Conservation (phyloP, 2,113 vertebrate species). For the Nettapus auritus region DNA sequence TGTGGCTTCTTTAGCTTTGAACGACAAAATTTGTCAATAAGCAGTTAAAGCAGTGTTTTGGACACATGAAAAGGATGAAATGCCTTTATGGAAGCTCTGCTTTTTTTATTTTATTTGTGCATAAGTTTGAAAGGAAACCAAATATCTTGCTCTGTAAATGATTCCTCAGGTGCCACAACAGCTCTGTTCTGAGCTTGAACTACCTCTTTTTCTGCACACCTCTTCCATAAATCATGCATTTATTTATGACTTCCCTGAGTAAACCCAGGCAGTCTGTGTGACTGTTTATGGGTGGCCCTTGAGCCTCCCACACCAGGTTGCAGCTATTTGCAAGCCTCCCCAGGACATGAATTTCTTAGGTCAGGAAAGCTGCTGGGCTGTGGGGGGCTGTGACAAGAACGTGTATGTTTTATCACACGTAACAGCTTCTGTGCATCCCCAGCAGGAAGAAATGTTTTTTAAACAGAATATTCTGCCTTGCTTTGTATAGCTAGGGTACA, state of each 20-base stretch:
- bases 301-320: not conserved
- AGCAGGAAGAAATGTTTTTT: not conserved
- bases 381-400: rapidly evolving
- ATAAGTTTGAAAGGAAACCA: constrained; percentile 23
- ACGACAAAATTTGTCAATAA: not conserved
- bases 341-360: not conserved
- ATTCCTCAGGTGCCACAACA: constrained; percentile 19
- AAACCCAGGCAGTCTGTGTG: not conserved
- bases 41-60: constrained; percentile 9
- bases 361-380: not conserved
- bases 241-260: constrained; percentile 20
- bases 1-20: constrained; percentile 17
- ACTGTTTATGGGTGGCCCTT: not conserved
- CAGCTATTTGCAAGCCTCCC: not conserved
- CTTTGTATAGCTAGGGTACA: not conserved
- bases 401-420: not conserved
- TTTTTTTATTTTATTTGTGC: constrained; percentile 28
- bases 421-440: not conserved
- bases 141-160: not conserved
- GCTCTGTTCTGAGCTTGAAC: not conserved
- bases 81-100: constrained; percentile 35
- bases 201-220: not conserved
- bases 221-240: constrained; percentile 21
- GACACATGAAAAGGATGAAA: constrained; percentile 3
- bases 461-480: not conserved